phyloP scores from a whole-genome alignment of 1,140 invertebrate species.

The Fopius arisanus region DNA sequence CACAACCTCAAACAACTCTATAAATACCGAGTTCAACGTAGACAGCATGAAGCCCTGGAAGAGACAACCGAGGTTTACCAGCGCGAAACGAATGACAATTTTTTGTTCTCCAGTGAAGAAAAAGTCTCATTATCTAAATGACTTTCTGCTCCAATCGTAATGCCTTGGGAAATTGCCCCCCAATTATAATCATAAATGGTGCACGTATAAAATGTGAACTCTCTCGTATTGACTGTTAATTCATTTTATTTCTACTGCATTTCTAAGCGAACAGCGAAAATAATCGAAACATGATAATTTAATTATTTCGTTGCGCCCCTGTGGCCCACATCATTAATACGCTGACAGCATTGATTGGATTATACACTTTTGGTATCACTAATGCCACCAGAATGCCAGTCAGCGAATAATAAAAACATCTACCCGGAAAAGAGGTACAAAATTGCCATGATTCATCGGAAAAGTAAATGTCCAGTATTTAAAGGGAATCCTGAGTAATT shows the following conservation, averaged over 20 bases:
- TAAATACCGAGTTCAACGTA: background rate
- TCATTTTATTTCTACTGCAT: too few species aligned
- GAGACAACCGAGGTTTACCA: background rate
- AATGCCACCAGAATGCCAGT: background rate
- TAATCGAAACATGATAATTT: too few species aligned
- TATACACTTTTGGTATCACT: background rate
- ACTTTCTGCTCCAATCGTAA: background rate
- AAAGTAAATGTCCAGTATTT: background rate
- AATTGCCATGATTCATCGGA: background rate
- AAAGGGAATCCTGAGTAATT: too few species aligned
- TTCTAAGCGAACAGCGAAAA: too few species aligned
- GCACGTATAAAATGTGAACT: too few species aligned
- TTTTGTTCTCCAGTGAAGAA: background rate
- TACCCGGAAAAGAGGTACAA: background rate
- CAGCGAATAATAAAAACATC: background rate
- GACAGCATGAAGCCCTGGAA: conserved; percentile 1
- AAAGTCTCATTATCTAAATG: background rate
- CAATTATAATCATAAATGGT: too few species aligned
- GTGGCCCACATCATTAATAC: background rate
- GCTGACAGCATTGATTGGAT: background rate
- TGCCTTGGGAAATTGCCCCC: too few species aligned
- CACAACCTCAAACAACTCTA: too few species aligned
- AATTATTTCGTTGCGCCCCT: too few species aligned
- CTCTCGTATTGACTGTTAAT: too few species aligned
- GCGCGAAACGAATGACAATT: background rate